A percentile compares a stretch with the other conserved stretches of the same genome.
These are phyloP conservation scores for Magallana gigas DNA, from an alignment of 1,140 invertebrate species.

Conservation along the genomic window DNA sequence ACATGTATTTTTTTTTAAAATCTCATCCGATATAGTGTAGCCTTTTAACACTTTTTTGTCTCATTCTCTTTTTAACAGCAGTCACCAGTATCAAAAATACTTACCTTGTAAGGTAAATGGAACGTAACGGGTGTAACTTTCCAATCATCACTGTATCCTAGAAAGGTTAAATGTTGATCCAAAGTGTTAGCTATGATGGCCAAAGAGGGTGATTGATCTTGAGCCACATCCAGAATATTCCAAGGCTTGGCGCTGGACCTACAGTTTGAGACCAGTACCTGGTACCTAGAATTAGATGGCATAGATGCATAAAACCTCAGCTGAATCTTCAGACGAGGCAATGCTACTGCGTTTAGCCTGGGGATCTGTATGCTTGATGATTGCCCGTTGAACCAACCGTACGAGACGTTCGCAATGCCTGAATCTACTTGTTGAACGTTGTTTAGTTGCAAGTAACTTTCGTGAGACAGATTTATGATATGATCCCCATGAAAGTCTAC, in stretches of 20 bases:
- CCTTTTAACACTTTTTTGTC: too few relatives aligned
- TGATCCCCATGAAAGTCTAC: not conserved
- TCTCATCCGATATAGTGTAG: too few relatives aligned
- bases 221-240: not conserved
- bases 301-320: not conserved
- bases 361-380: not conserved
- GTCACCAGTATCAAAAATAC: too few relatives aligned
- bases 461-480: not conserved
- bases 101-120: not conserved
- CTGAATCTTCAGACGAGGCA: not conserved
- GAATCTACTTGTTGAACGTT: not conserved
- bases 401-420: not conserved
- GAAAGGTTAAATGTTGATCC: not conserved
- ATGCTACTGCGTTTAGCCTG: not conserved
- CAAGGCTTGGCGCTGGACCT: not conserved
- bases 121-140: not conserved
- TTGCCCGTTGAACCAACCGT: not conserved
- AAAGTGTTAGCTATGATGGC: not conserved
- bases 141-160: slow-evolving; percentile 11
- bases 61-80: too few relatives aligned
- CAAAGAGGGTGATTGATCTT: not conserved
- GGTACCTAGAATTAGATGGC: not conserved
- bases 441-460: not conserved
- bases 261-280: not conserved
- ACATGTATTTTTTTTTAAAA: too few relatives aligned